Evolutionary conservation across 1,140 invertebrate species (phyloP), one percentile per base, ranked within the genome.

Genomic region (Drosophila prosaltans): DNA sequence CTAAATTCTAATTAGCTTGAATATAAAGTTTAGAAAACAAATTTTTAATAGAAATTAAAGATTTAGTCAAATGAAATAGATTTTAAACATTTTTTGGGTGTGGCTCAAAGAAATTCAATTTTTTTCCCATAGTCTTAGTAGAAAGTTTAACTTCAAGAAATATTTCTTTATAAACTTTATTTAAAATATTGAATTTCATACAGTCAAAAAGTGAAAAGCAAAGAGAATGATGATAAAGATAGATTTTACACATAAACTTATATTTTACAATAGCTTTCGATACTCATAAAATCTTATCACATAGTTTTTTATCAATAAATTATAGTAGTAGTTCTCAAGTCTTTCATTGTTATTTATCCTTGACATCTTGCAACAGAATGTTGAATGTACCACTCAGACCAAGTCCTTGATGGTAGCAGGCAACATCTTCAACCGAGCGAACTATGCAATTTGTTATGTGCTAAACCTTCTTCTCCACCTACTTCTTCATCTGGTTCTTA

Each of bases 391-490:
- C 67, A 77, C 78, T 82, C 76, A 78, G 68, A 55, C 54, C 30
- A 45, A 59, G 79, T 78, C 36, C 51, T 69, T 65, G 62, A 40
- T 68, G 48, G 51, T 16, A 4, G 41, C n/a, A n/a, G 45, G 26
- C 61, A 51, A 48, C 41, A 65, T 48, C 48, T 63, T 65, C 70
- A 66, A 55, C 55, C 54, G 62, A 74, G 65, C 69, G 69, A 62
- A 62, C 70, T 45, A 69, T 62, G 77, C 80, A 82, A 82, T 82
- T 82, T 82, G 80, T 72, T 71, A 66, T 63, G 60, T 62, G 74
- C 39, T 69, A 65, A 61, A 5, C 40, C n/a, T 32, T 39, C 9
- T 21, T 30, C 58, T 43, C 40, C 68, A 75, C 62, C 72, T 70
- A 61, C 41, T 39, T 4, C 8, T 32, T 32, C 32, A 36, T 36